phyloP scores from a whole-genome alignment of 1,140 invertebrate genomes.

The Druon quercuslanigerum region DNA sequence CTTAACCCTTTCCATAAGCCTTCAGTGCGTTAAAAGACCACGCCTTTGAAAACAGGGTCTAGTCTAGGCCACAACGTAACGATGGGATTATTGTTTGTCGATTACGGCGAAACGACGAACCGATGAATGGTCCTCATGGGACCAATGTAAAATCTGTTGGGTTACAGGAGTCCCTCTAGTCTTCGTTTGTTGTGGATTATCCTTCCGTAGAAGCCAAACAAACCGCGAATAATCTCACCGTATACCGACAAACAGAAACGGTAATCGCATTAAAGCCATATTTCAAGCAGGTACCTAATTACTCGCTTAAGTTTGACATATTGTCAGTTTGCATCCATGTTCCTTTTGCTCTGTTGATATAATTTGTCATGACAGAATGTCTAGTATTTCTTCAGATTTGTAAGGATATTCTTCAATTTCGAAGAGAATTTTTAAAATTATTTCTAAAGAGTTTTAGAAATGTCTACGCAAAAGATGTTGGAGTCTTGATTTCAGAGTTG shows the following conservation, averaged over 20 bases:
- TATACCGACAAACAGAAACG: slow-evolving; percentile 42
- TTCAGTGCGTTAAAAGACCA: slow-evolving; percentile 7
- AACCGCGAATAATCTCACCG: slow-evolving; percentile 41
- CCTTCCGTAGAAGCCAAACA: slow-evolving; percentile 42
- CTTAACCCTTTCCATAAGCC: slow-evolving; percentile 34
- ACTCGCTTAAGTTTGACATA: slow-evolving; percentile 4
- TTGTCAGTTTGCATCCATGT: too few relatives aligned
- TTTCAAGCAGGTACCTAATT: slow-evolving; percentile 53
- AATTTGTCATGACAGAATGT: too few relatives aligned
- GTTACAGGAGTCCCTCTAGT: neutral
- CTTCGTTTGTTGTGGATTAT: slow-evolving; percentile 59
- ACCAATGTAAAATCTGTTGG: slow-evolving; percentile 24
- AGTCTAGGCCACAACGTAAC: slow-evolving; percentile 42
- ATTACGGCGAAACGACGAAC: slow-evolving; percentile 41
- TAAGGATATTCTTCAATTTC: too few relatives aligned
- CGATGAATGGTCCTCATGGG: neutral
- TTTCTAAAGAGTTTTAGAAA: too few relatives aligned
- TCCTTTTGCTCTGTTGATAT: too few relatives aligned
- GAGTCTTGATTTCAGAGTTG: slow-evolving; percentile 39
- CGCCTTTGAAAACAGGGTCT: slow-evolving; percentile 33
- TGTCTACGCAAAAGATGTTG: neutral
- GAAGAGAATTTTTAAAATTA: too few relatives aligned
- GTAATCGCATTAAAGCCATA: slow-evolving; percentile 55
- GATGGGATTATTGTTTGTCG: slow-evolving; percentile 44
- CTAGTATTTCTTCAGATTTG: too few relatives aligned